phyloP scores from a whole-genome alignment of 2,888 invertebrate species.

The Polydrusus tereticollis region DNA sequence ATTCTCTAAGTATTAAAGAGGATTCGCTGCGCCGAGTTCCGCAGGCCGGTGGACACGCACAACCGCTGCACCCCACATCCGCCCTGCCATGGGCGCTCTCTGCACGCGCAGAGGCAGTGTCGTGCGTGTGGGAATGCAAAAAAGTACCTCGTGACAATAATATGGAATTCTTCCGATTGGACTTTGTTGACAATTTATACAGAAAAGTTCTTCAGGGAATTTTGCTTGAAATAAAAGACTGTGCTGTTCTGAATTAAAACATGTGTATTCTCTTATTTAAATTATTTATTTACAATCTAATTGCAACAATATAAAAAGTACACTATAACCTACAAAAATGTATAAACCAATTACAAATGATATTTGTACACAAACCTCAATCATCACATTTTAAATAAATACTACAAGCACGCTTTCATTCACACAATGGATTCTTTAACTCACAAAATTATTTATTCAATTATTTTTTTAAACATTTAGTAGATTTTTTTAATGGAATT shows the following conservation, averaged over 20 bases:
- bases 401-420: conserved; percentile 24
- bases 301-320: conserved; percentile 37
- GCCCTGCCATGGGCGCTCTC: too few relatives aligned
- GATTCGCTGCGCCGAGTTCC: too few relatives aligned
- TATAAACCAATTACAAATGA: conserved; percentile 34
- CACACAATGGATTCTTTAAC: conserved; percentile 7
- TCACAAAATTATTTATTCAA: background rate
- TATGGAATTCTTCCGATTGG: too few relatives aligned
- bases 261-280: conserved; percentile 12
- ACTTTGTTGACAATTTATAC: too few relatives aligned
- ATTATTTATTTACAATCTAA: conserved; percentile 34
- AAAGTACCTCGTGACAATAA: too few relatives aligned
- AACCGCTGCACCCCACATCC: too few relatives aligned
- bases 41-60: too few relatives aligned
- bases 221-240: background rate
- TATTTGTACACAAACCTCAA: conserved; percentile 32
- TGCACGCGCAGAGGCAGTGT: too few relatives aligned
- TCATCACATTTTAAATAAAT: conserved; percentile 27
- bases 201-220: too few relatives aligned
- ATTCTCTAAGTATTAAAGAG: too few relatives aligned
- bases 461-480: background rate
- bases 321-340: conserved; percentile 27
- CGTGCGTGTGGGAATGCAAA: too few relatives aligned
- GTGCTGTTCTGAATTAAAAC: background rate
- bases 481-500: background rate